A percentile compares a stretch with the other conserved stretches of the same genome.
phyloP scores from a whole-genome alignment of 2,888 invertebrate species.

The Conchocele bisecta region DNA sequence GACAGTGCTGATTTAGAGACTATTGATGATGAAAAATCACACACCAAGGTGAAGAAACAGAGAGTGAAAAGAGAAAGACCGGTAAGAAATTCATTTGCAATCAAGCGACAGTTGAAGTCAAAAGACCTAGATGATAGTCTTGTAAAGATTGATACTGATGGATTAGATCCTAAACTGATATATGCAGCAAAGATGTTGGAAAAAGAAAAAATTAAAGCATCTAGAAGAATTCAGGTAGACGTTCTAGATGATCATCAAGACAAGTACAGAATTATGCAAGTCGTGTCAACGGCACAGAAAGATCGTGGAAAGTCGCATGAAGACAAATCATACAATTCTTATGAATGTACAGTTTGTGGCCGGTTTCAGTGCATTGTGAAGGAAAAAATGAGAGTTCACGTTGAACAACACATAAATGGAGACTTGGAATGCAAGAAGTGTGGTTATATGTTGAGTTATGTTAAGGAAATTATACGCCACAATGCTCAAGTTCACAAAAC shows the following conservation, averaged over 20 bases:
- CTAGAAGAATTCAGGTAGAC: slow-evolving; percentile 2
- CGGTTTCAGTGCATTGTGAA: background rate
- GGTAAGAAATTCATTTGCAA: no score
- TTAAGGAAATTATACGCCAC: slow-evolving; percentile 1
- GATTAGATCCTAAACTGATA: slow-evolving; percentile 5
- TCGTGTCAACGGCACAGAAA: slow-evolving; percentile 5
- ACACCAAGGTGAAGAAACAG: no score
- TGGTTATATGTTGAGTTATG: slow-evolving; percentile 10
- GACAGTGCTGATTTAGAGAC: no score
- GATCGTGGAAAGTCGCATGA: slow-evolving; percentile 6
- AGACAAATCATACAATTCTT: slow-evolving; percentile 9
- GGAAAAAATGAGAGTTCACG: slow-evolving; percentile 6
- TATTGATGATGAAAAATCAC: no score
- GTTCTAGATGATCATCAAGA: slow-evolving; percentile 4
- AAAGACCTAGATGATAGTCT: no score
- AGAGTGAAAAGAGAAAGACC: no score
- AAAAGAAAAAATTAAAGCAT: background rate
- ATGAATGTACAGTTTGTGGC: slow-evolving; percentile 11
- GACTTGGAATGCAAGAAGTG: slow-evolving; percentile 12
- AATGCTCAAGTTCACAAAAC: background rate
- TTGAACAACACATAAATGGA: slow-evolving; percentile 12
- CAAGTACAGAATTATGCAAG: background rate
- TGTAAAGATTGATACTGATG: background rate
- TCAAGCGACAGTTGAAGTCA: no score
- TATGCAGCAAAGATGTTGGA: slow-evolving; percentile 6